Percentiles rank a stretch among this genome's conserved stretches.
Evolutionary conservation across 2,888 invertebrate species (phyloP).

Genomic region (Trichacis sp.): DNA sequence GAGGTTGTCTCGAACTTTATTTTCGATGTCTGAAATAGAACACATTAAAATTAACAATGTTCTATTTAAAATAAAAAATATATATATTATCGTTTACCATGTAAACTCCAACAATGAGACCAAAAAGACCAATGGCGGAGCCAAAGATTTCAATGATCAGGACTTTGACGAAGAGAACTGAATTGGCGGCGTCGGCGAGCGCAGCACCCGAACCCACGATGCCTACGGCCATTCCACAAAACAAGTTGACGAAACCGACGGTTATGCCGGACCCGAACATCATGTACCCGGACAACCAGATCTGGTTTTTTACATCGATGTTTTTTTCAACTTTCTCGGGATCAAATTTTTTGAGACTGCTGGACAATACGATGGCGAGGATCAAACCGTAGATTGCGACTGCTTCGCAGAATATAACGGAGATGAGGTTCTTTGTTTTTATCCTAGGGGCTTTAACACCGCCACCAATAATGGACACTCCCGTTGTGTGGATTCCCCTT

Average conservation of each 20-base stretch:
- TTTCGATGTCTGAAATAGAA: conserved; percentile 51
- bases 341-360: conserved; percentile 75
- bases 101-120: conserved; percentile 97
- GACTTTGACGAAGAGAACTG: conserved; percentile 96
- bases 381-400: conserved; percentile 99
- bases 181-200: conserved; percentile 96
- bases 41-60: not conserved
- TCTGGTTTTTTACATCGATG: conserved; percentile 72
- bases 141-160: conserved; percentile 99
- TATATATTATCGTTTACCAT: conserved; percentile 74
- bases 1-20: conserved; percentile 79
- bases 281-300: conserved; percentile 89
- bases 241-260: conserved; percentile 95
- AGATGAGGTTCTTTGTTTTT: conserved; percentile 99
- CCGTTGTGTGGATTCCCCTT: conserved; percentile 96
- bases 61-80: not conserved
- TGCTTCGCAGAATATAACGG: conserved; percentile 99
- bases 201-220: conserved; percentile 99
- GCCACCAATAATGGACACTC: conserved; percentile 95
- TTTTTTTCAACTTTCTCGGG: not conserved
- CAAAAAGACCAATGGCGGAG: conserved; percentile 98
- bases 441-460: conserved; percentile 99
- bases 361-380: conserved; percentile 96
- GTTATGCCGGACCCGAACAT: conserved; percentile 97
- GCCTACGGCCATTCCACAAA: conserved; percentile 97